phyloP scores from a whole-genome alignment of 2,888 invertebrate genomes.

The Pollenia griseotomentosa region DNA sequence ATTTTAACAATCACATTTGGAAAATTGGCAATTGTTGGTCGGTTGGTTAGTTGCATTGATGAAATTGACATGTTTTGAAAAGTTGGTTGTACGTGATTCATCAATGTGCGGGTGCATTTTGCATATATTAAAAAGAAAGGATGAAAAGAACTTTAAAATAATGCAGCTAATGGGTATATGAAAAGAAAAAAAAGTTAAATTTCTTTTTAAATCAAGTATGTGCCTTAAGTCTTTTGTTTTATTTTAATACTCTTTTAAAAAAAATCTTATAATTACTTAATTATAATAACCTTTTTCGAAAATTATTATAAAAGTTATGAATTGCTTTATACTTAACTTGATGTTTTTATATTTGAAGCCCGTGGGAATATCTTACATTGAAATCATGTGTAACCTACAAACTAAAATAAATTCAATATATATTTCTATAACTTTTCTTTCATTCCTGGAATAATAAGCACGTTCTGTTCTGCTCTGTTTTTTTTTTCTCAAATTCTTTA shows the following conservation, averaged over 20 bases:
- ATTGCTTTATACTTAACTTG: slow-evolving; percentile 4
- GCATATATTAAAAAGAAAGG: slow-evolving; percentile 46
- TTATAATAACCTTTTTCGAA: slow-evolving; percentile 24
- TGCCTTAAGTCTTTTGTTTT: slow-evolving; percentile 31
- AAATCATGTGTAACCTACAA: slow-evolving; percentile 47
- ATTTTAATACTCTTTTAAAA: neutral
- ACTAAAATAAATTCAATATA: slow-evolving; percentile 1
- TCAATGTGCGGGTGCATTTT: slow-evolving; percentile 70
- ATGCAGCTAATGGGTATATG: slow-evolving; percentile 11
- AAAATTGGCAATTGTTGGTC: slow-evolving; percentile 72
- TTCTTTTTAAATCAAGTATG: neutral
- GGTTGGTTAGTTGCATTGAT: slow-evolving; percentile 31
- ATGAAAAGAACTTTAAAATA: neutral
- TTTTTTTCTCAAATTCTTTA: slow-evolving; percentile 11
- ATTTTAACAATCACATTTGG: slow-evolving; percentile 74
- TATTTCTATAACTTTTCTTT: slow-evolving; percentile 31
- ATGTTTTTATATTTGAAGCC: slow-evolving; percentile 11
- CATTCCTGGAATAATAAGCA: slow-evolving; percentile 69
- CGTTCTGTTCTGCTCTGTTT: slow-evolving; percentile 50
- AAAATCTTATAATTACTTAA: slow-evolving; percentile 29
- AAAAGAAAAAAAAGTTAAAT: neutral
- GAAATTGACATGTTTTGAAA: slow-evolving; percentile 71
- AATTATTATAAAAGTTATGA: slow-evolving; percentile 33
- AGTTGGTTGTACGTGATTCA: slow-evolving; percentile 60
- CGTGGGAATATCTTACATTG: slow-evolving; percentile 53